Evolutionary conservation across 2,113 vertebrate genomes (phyloP).

Genomic region (Gasterosteus nipponicus): DNA sequence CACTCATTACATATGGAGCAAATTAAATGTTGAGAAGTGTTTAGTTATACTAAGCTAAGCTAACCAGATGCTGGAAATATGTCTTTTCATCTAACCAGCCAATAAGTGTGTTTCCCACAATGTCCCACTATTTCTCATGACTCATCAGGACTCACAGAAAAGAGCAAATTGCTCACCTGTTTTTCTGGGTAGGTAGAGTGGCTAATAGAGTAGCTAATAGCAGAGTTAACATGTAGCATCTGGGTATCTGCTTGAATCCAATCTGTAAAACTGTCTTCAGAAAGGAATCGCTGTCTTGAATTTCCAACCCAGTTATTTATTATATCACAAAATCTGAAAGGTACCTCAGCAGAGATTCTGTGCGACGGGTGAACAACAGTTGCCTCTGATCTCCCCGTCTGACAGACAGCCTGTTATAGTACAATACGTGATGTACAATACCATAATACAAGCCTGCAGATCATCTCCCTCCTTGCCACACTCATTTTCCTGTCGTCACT

Average conservation of each 20-base stretch:
- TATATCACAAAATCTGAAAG: conserved; percentile 24
- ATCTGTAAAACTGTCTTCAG: conserved; percentile 21
- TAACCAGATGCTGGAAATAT: background rate
- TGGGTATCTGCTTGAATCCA: conserved; percentile 12
- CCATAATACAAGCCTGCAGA: conserved; percentile 59
- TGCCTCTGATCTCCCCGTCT: conserved; percentile 60
- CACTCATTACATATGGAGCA: background rate
- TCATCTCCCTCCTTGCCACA: conserved; percentile 53
- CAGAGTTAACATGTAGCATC: background rate
- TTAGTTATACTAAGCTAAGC: background rate
- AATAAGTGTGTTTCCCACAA: background rate
- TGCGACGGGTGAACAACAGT: conserved; percentile 46
- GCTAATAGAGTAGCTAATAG: background rate
- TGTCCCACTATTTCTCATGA: background rate
- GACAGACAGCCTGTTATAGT: conserved; percentile 67
- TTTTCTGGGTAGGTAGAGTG: background rate
- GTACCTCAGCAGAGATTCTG: conserved; percentile 35
- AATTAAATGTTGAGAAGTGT: too few relatives aligned
- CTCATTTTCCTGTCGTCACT: conserved; percentile 60
- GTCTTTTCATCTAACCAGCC: background rate
- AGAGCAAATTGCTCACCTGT: background rate
- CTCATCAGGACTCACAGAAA: background rate
- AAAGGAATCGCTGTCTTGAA: conserved; percentile 5
- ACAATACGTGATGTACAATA: conserved; percentile 63
- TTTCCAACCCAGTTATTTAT: conserved; percentile 46